Evolutionary conservation across 1,140 invertebrate genomes (phyloP).

Genomic region (Sminthurides bifidus): DNA sequence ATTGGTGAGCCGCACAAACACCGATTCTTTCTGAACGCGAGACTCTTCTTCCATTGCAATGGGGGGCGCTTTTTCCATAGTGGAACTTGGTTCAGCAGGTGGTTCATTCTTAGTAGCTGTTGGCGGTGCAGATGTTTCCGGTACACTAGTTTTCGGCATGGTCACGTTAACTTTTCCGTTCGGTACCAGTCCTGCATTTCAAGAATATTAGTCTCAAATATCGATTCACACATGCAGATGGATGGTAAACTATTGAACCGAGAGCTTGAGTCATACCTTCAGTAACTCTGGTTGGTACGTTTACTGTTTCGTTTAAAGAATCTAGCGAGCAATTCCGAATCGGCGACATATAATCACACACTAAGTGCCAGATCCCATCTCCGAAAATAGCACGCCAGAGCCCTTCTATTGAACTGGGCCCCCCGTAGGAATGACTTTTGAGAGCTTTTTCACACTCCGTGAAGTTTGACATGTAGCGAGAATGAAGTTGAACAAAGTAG

Average conservation of each 20-base stretch:
- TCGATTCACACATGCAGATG: too few relatives aligned
- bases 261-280: too few relatives aligned
- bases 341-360: neutral
- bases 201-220: neutral
- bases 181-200: neutral
- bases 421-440: neutral
- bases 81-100: neutral
- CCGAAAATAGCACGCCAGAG: constrained; percentile 4
- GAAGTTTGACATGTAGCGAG: neutral
- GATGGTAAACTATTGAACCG: too few relatives aligned
- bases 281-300: too few relatives aligned
- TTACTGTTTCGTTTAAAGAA: too few relatives aligned
- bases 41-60: constrained; percentile 6
- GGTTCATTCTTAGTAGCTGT: neutral
- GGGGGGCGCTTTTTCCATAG: constrained; percentile 1
- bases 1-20: constrained; percentile 87
- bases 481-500: neutral
- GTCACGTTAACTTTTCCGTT: constrained; percentile 2
- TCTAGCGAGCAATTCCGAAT: neutral
- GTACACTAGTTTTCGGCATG: neutral
- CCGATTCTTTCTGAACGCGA: constrained; percentile 72
- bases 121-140: neutral
- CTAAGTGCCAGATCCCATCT: neutral
- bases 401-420: neutral
- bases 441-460: neutral